Conservation (phyloP, 1,140 invertebrate genomes). For the Orchesella cincta region DNA sequence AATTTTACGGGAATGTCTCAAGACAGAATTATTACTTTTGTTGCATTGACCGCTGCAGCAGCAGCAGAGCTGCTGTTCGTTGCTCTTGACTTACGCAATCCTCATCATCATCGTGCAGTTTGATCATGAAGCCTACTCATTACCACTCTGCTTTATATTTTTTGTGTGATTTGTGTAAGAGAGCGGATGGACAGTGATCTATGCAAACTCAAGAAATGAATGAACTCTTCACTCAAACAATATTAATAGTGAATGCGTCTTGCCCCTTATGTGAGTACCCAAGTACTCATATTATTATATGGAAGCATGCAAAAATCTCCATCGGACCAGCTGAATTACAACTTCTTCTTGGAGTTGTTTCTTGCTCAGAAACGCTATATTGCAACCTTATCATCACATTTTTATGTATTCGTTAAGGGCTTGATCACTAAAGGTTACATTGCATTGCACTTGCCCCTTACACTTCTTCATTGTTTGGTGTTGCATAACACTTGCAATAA, state of each 20-base stretch:
- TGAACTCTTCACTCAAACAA: no score
- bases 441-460: conserved; percentile 19
- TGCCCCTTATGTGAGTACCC: no score
- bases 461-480: background rate
- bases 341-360: no score
- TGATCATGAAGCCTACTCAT: conserved; percentile 5
- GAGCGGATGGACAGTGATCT: background rate
- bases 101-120: conserved; percentile 6
- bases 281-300: no score
- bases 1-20: background rate
- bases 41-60: conserved; percentile 9
- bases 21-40: background rate
- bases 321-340: no score
- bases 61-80: background rate
- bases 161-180: background rate
- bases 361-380: no score
- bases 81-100: conserved; percentile 22
- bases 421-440: conserved; percentile 9
- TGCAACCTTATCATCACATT: no score
- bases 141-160: background rate
- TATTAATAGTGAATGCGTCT: no score
- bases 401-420: no score
- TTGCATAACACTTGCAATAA: background rate
- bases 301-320: no score
- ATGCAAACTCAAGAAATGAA: no score